phyloP scores from a whole-genome alignment of 2,888 invertebrate genomes.

The Asteroscopus sphinx region DNA sequence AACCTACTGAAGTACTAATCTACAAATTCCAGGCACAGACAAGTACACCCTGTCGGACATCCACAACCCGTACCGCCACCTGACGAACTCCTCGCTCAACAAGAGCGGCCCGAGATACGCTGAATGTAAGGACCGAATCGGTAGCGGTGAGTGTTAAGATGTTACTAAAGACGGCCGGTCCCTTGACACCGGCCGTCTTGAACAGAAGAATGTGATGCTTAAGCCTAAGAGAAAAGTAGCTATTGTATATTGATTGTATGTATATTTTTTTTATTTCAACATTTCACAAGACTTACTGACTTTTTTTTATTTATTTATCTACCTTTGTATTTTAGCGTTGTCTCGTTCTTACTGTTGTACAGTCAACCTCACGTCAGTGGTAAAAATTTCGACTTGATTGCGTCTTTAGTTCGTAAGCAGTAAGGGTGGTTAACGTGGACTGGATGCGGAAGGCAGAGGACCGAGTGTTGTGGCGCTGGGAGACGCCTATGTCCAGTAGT shows the following conservation, averaged over 20 bases:
- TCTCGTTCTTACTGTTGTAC: no score
- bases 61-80: slow-evolving; percentile 95
- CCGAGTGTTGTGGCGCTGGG: no score
- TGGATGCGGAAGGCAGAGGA: no score
- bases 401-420: no score
- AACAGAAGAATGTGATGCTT: slow-evolving; percentile 34
- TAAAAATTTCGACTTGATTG: no score
- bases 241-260: slow-evolving; percentile 41
- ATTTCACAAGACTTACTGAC: background rate
- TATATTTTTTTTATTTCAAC: background rate
- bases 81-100: slow-evolving; percentile 97
- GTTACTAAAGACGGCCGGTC: slow-evolving; percentile 60
- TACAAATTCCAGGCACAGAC: slow-evolving; percentile 92
- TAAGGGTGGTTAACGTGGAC: no score
- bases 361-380: no score
- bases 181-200: slow-evolving; percentile 42
- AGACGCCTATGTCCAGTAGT: no score
- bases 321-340: no score
- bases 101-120: slow-evolving; percentile 95
- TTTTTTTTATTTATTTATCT: no score
- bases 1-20: background rate
- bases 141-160: slow-evolving; percentile 90
- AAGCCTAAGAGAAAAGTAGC: slow-evolving; percentile 17
- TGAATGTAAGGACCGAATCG: slow-evolving; percentile 95
- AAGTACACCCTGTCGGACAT: slow-evolving; percentile 95